Base-by-base conservation (phyloP, 1,140 invertebrate species). In the Scylla paramamosain region DNA sequence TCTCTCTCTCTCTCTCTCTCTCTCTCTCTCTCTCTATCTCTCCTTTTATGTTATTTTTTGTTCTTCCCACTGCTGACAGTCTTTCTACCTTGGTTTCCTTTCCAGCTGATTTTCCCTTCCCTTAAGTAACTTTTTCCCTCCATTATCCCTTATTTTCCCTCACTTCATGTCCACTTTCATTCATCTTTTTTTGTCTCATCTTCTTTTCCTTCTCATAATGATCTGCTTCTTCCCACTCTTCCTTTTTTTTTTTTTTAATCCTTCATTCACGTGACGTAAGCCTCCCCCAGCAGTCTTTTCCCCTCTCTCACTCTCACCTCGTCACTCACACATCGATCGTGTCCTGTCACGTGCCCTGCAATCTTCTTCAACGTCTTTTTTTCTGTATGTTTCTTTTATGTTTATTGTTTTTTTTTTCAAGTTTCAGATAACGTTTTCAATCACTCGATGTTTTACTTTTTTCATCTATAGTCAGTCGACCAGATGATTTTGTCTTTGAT, bases 291-390 rank as follows among this genome's bases (percentile, higher is more conserved):
- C 86, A 4, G 6, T 39, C 86, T 88, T 7, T 39, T 29, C 32
- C n/a, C 32, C 86, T 39, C n/a, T 39, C 86, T 88, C 86, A 29
- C 86, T 88, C 83, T 86, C 83, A 29, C 25, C 83, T n/a, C n/a
- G 8, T 25, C 31, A 10, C 25, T 32, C 31, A 0, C 31, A 3
- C 25, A 10, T 86, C 83, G 8, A 10, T 86, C 83, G 8, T 32
- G 8, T 32, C 31, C 83, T 28, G 0, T 86, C 14, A 29, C n/a
- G 6, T 14, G 10, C 83, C 25, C n/a, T 8, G 39, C 39, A 39
- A n/a, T n/a, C n/a, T 39, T 39, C 39, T 39, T 39, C 39, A 39
- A 6, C 31, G 0, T 25, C 83, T 86, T 32, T 86, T 25, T 86
- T 32, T 86, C 83, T 86, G 8, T 86, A 4, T 14, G 52, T 4